Conservation (phyloP, 2,888 invertebrate species). For the Amphipyra berbera region DNA sequence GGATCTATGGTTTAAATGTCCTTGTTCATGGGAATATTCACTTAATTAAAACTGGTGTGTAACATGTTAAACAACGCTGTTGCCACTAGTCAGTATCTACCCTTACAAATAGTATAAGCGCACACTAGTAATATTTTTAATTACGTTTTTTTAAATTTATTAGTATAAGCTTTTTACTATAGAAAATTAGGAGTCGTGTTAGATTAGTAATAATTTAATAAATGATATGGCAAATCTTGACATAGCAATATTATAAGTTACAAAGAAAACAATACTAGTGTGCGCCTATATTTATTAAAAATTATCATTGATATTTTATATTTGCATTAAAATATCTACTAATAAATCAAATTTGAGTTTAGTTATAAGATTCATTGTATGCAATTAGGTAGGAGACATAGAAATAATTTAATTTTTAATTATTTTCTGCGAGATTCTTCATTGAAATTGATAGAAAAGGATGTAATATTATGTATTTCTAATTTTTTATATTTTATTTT, state of each 20-base stretch:
- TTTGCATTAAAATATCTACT: conserved; percentile 34
- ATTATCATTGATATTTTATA: conserved; percentile 39
- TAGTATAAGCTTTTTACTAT: too few relatives aligned
- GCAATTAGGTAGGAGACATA: conserved; percentile 3
- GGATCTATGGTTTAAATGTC: too few relatives aligned
- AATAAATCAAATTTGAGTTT: conserved; percentile 32
- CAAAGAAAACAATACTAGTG: conserved; percentile 17
- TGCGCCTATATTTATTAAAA: conserved; percentile 29
- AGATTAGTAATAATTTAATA: conserved; percentile 21
- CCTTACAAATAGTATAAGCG: conserved; percentile 16
- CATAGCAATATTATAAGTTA: conserved; percentile 22
- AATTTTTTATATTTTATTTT: not conserved
- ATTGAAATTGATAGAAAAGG: conserved; percentile 56
- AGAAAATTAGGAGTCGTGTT: not conserved
- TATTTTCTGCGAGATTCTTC: conserved; percentile 49
- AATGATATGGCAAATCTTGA: conserved; percentile 35
- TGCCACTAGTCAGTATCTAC: conserved; percentile 18
- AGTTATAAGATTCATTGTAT: conserved; percentile 39
- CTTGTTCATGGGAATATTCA: too few relatives aligned
- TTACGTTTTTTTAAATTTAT: too few relatives aligned
- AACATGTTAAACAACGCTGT: conserved; percentile 9
- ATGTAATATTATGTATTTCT: conserved; percentile 33
- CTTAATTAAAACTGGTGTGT: not conserved
- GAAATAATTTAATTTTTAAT: conserved; percentile 2
- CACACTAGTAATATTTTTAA: conserved; percentile 20